These are phyloP conservation scores for Crossocerus cetratus DNA, from an alignment of 2,888 invertebrate genomes.

Conservation along the genomic window DNA sequence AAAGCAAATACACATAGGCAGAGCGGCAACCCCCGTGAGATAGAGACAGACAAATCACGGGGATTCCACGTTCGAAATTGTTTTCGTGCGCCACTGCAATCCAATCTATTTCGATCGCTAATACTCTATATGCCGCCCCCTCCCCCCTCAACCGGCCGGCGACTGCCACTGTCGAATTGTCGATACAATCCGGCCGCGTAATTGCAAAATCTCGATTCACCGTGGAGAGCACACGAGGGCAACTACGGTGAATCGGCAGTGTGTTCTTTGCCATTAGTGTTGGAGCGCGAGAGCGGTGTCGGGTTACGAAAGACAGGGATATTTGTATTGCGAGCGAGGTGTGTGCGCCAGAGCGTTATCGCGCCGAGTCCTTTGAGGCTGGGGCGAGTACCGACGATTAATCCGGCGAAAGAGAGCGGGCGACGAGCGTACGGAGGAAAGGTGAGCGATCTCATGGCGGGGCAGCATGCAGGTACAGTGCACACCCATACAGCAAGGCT, in stretches of 20 bases:
- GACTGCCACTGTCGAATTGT: background rate
- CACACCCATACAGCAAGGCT: constrained; percentile 38
- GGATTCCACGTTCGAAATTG: constrained; percentile 24
- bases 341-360: constrained; percentile 12
- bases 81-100: constrained; percentile 18
- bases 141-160: constrained; percentile 22
- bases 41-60: background rate
- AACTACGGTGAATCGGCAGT: background rate
- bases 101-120: background rate
- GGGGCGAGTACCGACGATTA: background rate
- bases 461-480: constrained; percentile 3
- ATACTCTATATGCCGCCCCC: background rate
- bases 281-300: background rate
- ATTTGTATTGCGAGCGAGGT: background rate
- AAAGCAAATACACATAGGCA: constrained; percentile 3
- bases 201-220: background rate
- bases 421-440: background rate
- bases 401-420: background rate
- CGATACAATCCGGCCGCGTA: background rate
- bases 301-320: background rate
- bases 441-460: constrained; percentile 11
- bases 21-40: too few species aligned
- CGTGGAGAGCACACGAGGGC: background rate
- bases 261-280: too few species aligned
- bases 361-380: constrained; percentile 2